Conservation (phyloP, 2,113 vertebrate species). For the Mirounga angustirostris region DNA sequence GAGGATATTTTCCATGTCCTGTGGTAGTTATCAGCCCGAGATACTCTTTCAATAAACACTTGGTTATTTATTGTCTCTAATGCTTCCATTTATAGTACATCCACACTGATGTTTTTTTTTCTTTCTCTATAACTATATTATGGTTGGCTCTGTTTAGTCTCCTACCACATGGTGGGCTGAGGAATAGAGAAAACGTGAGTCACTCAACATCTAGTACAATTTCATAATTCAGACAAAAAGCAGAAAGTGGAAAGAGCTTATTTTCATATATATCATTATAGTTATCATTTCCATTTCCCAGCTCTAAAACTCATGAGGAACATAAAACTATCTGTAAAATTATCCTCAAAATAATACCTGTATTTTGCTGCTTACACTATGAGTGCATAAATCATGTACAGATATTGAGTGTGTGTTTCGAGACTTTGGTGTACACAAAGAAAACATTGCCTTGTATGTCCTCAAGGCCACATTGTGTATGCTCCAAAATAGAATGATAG, state of each 20-base stretch:
- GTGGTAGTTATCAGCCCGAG: not conserved
- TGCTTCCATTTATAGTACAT: not conserved
- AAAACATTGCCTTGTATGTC: not conserved
- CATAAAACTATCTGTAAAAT: conserved; percentile 24
- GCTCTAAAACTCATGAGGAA: not conserved
- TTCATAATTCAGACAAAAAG: not conserved
- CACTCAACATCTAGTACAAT: not conserved
- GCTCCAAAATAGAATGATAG: not conserved
- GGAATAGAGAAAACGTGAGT: not conserved
- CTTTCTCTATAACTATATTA: not conserved
- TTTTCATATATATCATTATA: not conserved
- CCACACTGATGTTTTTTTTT: not conserved
- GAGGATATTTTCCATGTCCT: not conserved
- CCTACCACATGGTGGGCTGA: not conserved
- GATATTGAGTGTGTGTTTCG: not conserved
- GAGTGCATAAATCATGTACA: not conserved
- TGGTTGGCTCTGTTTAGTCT: not conserved
- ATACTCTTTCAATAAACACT: not conserved
- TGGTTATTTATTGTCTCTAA: not conserved
- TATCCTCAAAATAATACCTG: not conserved
- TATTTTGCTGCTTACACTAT: not conserved
- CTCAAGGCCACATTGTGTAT: not conserved
- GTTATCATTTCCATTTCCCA: not conserved
- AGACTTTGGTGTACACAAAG: not conserved
- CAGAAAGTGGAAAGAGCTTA: not conserved